These are phyloP conservation scores for Telenomus remus DNA, from an alignment of 1,140 invertebrate species.

Conservation along the genomic window DNA sequence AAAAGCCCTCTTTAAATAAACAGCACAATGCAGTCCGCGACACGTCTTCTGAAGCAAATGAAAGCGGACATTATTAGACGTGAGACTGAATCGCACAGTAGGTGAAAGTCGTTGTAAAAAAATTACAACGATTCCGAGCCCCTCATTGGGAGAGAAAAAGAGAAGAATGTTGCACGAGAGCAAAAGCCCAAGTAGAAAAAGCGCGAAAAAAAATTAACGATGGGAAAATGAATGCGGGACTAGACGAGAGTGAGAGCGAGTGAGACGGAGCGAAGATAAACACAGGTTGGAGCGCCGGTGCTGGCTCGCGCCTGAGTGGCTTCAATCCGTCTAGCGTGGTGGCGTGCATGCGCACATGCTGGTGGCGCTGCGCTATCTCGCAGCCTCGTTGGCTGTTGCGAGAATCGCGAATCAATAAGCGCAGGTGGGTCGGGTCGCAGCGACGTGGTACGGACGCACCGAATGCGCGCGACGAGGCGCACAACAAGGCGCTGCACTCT, in stretches of 20 bases:
- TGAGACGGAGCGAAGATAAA: slow-evolving; percentile 19
- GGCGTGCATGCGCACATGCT: slow-evolving; percentile 54
- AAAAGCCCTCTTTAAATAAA: background rate
- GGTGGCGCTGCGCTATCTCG: slow-evolving; percentile 30
- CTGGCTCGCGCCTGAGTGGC: slow-evolving; percentile 41
- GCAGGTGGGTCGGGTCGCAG: slow-evolving; percentile 63
- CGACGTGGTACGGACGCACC: slow-evolving; percentile 48
- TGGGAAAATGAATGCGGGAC: background rate
- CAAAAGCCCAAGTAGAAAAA: background rate
- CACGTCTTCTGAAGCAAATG: too few species aligned
- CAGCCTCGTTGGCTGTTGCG: slow-evolving; percentile 40
- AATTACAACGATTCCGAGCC: too few species aligned
- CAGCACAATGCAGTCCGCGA: too few species aligned
- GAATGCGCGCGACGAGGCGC: slow-evolving; percentile 51
- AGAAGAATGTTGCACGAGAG: too few species aligned
- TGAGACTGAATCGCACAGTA: background rate
- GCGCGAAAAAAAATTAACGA: slow-evolving; percentile 1
- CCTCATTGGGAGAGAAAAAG: too few species aligned
- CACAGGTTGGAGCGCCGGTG: slow-evolving; percentile 10
- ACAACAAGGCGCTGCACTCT: slow-evolving; percentile 39
- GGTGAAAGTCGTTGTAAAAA: background rate
- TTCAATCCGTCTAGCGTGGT: slow-evolving; percentile 25
- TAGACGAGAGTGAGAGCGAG: background rate
- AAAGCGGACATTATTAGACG: background rate
- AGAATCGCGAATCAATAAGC: slow-evolving; percentile 64